Base-by-base conservation (phyloP, 1,140 invertebrate genomes). In the Pygmarrhopalites habei region DNA sequence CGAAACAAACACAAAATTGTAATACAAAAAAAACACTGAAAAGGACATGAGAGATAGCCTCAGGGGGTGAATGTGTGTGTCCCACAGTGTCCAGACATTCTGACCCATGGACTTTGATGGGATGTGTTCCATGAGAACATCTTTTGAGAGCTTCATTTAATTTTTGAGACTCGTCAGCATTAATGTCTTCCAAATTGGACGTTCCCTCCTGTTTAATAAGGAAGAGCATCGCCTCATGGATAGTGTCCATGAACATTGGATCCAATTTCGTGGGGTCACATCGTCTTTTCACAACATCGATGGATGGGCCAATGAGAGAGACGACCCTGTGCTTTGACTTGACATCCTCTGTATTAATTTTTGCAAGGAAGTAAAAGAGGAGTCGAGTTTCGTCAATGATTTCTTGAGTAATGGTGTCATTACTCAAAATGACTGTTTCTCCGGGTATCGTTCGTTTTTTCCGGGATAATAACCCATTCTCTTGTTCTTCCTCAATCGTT, bases 331-430 rank as follows among this genome's bases (percentile, higher is more conserved):
- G 23, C 10, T 32, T 23, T 29, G 21, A 41, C n/a, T 19, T 30
- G 2, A 62, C 60, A 10, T 52, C 26, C 19, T 62, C 60, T 7
- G 19, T 4, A 53, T 62, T 53, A 4, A 62, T 28, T 47, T 35
- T 29, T 14, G 60, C 25, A 1, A 62, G 19, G 26, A 29, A 62
- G 25, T 49, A 55, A 39, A 62, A 62, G 23, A 62, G 12, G 2
- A 23, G 4, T 19, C 49, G 49, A 4, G 60, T 62, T 19, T 41
- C 26, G 21, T 52, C 49, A 2, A 29, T 26, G 5, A 41, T 29
- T 10, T 53, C 60, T 17, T 21, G 19, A 7, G 49, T 28, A n/a
- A 23, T 26, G 7, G 23, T 26, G 14, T 52, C 49, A 15, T 52
- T 52, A 15, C 10, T 23, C 5, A 29, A 12, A 7, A 52, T 25